Evolutionary conservation across 1,140 invertebrate genomes (phyloP).

Genomic region (Drosophila ambigua): DNA sequence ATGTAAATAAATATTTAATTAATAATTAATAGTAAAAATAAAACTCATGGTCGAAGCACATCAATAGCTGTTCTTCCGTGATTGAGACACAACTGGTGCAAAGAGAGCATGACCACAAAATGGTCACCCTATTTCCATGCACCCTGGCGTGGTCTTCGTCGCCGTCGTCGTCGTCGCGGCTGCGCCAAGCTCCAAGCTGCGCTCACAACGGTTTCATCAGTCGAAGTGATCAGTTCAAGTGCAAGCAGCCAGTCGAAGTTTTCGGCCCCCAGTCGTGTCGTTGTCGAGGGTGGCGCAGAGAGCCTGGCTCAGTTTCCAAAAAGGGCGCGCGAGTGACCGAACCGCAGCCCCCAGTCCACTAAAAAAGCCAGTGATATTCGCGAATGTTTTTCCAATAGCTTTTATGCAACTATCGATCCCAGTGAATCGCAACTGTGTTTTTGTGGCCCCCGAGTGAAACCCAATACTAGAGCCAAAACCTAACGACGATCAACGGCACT

Average conservation of each 20-base stretch:
- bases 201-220: slow-evolving; percentile 65
- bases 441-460: slow-evolving; percentile 40
- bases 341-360: slow-evolving; percentile 11
- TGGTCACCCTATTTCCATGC: no score
- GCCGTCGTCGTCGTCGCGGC: slow-evolving; percentile 16
- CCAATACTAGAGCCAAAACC: slow-evolving; percentile 36
- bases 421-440: slow-evolving; percentile 41
- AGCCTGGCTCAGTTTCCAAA: slow-evolving; percentile 51
- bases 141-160: slow-evolving; percentile 1
- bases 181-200: slow-evolving; percentile 35
- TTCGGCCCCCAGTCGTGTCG: slow-evolving; percentile 44
- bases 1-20: no score
- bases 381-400: neutral
- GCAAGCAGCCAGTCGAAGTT: slow-evolving; percentile 31
- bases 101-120: no score
- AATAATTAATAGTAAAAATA: no score
- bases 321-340: slow-evolving; percentile 64
- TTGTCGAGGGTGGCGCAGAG: slow-evolving; percentile 53
- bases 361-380: neutral
- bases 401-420: slow-evolving; percentile 42
- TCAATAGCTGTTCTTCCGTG: no score
- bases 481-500: slow-evolving; percentile 52
- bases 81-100: no score
- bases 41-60: no score
- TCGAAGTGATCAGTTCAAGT: slow-evolving; percentile 63